Base-by-base conservation (phyloP, 1,140 invertebrate genomes). In the Drepana arcuata region DNA sequence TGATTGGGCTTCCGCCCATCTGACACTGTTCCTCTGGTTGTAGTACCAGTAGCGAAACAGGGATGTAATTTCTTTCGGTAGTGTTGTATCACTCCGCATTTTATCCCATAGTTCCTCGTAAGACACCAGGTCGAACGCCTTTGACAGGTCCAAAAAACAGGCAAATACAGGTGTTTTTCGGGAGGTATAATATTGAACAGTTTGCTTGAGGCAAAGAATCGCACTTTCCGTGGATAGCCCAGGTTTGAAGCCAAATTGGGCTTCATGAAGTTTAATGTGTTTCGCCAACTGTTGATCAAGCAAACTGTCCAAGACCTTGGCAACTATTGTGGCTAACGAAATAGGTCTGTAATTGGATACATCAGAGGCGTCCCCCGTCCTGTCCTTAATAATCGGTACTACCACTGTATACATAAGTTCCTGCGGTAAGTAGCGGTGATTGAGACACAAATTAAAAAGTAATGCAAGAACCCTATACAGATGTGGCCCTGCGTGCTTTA, bases 381-480 rank as follows among this genome's bases (percentile, higher is more conserved):
- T 44, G 28, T 30, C 39, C 25, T 45, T 45, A 1, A 39, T 16
- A 15, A 45, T 39, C 7, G 42, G 31, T 25, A 39, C 35, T 14
- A 45, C 35, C 7, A 34, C 16, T 7, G 42, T 39, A 14, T 21
- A 16, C 35, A 45, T 34, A n/a, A 45, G 10, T 7, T 39, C 16
- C 7, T 30, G 16, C 18, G 40, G 39, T 16, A 55, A 16, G 16
- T 55, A 49, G 11, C 23, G 27, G 31, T 45, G 52, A 4, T 18
- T 21, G 10, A 36, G 1, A 16, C 49, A 58, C 1, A 58, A 24
- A 9, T 33, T 45, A 36, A 39, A 56, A 1, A 60, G 34, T 40
- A 59, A 34, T 2, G 32, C 18, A n/a, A 53, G 14, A 0, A 58
- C 32, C 15, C 48, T 25, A 21, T 42, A 30, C 2, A 59, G 7